phyloP scores from a whole-genome alignment of 2,888 invertebrate genomes.

The Eurytoma californica region DNA sequence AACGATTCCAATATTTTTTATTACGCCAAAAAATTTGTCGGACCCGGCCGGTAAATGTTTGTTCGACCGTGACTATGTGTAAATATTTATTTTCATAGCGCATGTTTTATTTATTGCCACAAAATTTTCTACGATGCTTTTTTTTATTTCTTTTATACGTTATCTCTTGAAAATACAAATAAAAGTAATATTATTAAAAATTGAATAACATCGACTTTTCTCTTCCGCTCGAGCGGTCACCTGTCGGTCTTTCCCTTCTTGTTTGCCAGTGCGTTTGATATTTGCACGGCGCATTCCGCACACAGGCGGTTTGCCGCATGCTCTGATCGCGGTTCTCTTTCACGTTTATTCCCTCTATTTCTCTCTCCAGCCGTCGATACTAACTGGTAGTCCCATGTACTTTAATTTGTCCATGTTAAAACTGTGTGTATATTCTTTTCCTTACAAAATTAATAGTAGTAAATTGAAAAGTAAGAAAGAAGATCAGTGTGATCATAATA shows the following conservation, averaged over 20 bases:
- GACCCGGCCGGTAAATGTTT: no score
- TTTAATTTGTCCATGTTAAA: neutral
- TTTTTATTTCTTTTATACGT: slow-evolving; percentile 7
- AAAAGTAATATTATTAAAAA: no score
- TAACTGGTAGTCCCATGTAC: neutral
- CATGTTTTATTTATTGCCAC: neutral
- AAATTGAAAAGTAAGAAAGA: no score
- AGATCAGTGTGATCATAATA: no score
- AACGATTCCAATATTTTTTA: no score
- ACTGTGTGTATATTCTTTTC: no score
- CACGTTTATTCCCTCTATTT: neutral
- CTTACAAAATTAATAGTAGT: no score
- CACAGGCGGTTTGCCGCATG: slow-evolving; percentile 54
- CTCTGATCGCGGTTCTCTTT: slow-evolving; percentile 37
- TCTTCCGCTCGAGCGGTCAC: neutral
- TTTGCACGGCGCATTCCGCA: slow-evolving; percentile 69
- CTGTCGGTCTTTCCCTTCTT: slow-evolving; percentile 58
- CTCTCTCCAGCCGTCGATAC: neutral
- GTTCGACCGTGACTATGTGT: no score
- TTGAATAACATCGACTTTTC: neutral
- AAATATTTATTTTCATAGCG: neutral
- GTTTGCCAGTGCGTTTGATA: slow-evolving; percentile 65
- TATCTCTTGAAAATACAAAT: no score
- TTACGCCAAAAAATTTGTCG: no score
- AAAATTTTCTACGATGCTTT: neutral